Evolutionary conservation across 2,888 invertebrate species (phyloP).

Genomic region (Cryptocephalus moraei): DNA sequence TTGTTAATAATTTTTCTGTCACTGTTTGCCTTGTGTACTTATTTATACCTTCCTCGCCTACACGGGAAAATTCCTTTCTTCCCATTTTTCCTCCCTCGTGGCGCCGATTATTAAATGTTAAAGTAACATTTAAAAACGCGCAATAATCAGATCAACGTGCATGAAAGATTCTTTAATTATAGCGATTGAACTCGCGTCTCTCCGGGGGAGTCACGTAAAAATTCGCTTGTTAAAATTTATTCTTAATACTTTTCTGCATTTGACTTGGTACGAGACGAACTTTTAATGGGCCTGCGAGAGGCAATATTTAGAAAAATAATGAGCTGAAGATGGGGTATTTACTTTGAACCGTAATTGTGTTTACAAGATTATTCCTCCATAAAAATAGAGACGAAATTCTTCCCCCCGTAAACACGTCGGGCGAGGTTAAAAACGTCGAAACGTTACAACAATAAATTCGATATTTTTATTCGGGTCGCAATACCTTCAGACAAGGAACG

Average conservation of each 20-base stretch:
- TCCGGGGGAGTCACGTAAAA: slow-evolving; percentile 17
- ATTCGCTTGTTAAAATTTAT: slow-evolving; percentile 27
- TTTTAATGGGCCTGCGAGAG: slow-evolving; percentile 28
- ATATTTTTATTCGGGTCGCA: not conserved
- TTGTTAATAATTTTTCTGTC: too few relatives aligned
- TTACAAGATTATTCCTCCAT: not conserved
- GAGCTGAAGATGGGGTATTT: slow-evolving; percentile 19
- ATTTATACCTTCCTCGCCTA: too few relatives aligned
- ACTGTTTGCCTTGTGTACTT: too few relatives aligned
- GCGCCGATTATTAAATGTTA: slow-evolving; percentile 21
- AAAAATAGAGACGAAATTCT: slow-evolving; percentile 1
- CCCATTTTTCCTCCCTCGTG: too few relatives aligned
- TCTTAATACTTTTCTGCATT: slow-evolving; percentile 21
- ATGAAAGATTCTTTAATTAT: slow-evolving; percentile 19
- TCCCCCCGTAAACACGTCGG: not conserved
- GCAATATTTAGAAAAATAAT: slow-evolving; percentile 25
- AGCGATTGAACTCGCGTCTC: slow-evolving; percentile 8
- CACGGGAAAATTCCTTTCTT: too few relatives aligned
- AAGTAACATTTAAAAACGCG: slow-evolving; percentile 36
- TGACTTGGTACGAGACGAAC: slow-evolving; percentile 22
- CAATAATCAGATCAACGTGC: slow-evolving; percentile 25
- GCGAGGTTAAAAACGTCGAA: slow-evolving; percentile 9
- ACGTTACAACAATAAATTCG: slow-evolving; percentile 3
- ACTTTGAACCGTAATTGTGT: slow-evolving; percentile 2
- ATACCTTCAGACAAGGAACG: not conserved